Evolutionary conservation across 2,888 invertebrate genomes (phyloP).

Genomic region (Ophion costatus): DNA sequence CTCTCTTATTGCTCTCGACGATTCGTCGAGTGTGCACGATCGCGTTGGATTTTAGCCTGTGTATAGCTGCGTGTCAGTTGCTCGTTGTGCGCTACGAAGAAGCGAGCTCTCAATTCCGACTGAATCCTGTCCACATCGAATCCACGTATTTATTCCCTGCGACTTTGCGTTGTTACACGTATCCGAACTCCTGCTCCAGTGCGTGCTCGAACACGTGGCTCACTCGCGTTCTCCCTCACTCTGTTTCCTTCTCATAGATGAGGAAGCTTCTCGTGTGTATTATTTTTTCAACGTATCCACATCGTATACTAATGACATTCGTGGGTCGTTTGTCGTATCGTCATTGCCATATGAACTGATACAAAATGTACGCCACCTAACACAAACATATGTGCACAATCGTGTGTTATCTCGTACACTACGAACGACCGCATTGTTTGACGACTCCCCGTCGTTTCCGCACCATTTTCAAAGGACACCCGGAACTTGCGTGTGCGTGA

Average conservation of each 20-base stretch:
- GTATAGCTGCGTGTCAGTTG: neutral
- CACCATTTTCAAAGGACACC: constrained; percentile 41
- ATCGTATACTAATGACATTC: neutral
- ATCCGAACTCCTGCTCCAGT: constrained; percentile 26
- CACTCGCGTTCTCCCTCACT: neutral
- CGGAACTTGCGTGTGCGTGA: neutral
- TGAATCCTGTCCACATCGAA: constrained; percentile 56
- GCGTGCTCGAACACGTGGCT: constrained; percentile 48
- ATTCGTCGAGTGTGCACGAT: neutral
- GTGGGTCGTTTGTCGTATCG: constrained; percentile 14
- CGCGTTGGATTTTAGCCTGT: neutral
- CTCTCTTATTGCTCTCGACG: neutral
- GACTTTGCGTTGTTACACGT: constrained; percentile 37
- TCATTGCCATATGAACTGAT: constrained; percentile 50
- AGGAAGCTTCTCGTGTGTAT: constrained; percentile 12
- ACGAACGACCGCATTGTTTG: constrained; percentile 29
- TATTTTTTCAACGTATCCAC: neutral
- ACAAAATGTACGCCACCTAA: constrained; percentile 10
- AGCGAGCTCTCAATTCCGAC: constrained; percentile 53
- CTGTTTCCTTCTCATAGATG: neutral
- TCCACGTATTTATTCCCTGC: constrained; percentile 61
- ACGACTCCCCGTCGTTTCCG: constrained; percentile 39
- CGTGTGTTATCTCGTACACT: constrained; percentile 31
- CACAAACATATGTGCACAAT: constrained; percentile 7
- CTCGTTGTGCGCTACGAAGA: constrained; percentile 20